A percentile compares a stretch with the other conserved stretches of the same genome.
Conservation (phyloP, 2,113 vertebrate genomes). For the Perca flavescens region DNA sequence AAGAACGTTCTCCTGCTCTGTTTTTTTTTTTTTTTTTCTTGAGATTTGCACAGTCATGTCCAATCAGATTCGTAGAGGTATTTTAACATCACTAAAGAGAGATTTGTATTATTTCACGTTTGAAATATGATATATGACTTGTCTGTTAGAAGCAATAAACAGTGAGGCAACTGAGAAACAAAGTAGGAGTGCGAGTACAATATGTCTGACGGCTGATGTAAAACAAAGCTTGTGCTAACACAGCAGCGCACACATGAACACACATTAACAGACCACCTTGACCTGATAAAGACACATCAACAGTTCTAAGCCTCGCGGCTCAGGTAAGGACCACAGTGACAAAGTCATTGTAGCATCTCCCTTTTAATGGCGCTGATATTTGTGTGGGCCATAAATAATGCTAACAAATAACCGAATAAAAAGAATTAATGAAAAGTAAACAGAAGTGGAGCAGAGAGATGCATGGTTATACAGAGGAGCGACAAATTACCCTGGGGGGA, state of each 20-base stretch:
- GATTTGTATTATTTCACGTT: constrained; percentile 33
- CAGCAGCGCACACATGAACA: constrained; percentile 24
- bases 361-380: constrained; percentile 94
- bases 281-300: constrained; percentile 83
- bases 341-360: constrained; percentile 83
- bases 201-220: constrained; percentile 20
- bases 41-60: constrained; percentile 57
- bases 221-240: constrained; percentile 46
- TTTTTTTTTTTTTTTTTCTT: constrained; percentile 61
- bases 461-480: constrained; percentile 92
- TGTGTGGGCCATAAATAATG: constrained; percentile 95
- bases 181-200: neutral
- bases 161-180: neutral
- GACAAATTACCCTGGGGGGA: constrained; percentile 91
- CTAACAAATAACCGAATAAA: constrained; percentile 87
- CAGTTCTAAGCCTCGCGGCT: constrained; percentile 66
- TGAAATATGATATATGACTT: constrained; percentile 39
- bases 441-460: constrained; percentile 92
- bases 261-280: constrained; percentile 79
- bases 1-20: constrained; percentile 35
- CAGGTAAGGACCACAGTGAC: constrained; percentile 77
- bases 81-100: constrained; percentile 38
- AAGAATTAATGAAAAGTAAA: constrained; percentile 88
- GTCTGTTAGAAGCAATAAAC: constrained; percentile 35
- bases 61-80: constrained; percentile 40